Evolutionary conservation across 35 echinoderm and acorn worm genomes (phyloP).

Genomic region (Heliocidaris erythrogramma): DNA sequence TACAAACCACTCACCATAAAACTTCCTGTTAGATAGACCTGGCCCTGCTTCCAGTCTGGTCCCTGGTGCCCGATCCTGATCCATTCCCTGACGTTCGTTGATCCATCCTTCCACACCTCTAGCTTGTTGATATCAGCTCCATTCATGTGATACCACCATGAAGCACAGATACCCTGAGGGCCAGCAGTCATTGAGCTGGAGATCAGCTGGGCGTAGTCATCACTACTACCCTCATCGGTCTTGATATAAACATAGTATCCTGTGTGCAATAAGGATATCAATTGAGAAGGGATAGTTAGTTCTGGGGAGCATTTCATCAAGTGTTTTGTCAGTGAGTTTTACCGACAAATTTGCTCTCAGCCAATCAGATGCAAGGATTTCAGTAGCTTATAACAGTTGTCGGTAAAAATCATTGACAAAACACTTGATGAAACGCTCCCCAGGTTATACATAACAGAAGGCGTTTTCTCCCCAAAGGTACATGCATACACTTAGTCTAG

Average conservation of each 20-base stretch:
- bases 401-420: too few relatives aligned
- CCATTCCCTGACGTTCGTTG: slow-evolving; percentile 57
- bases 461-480: too few relatives aligned
- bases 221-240: slow-evolving; percentile 23
- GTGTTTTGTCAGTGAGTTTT: too few relatives aligned
- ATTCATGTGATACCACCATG: slow-evolving; percentile 96
- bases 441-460: too few relatives aligned
- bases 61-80: slow-evolving; percentile 78
- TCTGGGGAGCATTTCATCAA: too few relatives aligned
- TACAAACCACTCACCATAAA: slow-evolving; percentile 53
- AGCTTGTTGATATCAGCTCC: slow-evolving; percentile 70
- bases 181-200: slow-evolving; percentile 51
- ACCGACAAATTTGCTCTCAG: too few relatives aligned
- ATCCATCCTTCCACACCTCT: slow-evolving; percentile 52
- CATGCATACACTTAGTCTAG: too few relatives aligned
- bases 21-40: slow-evolving; percentile 61
- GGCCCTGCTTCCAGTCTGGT: slow-evolving; percentile 73
- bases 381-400: too few relatives aligned
- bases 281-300: too few relatives aligned
- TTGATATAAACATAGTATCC: slow-evolving; percentile 82
- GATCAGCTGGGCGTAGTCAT: slow-evolving; percentile 54
- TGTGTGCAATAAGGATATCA: background rate
- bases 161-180: slow-evolving; percentile 59
- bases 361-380: too few relatives aligned
- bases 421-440: too few relatives aligned